A percentile compares a stretch with the other conserved stretches of the same genome.
These are phyloP conservation scores for Mohoua ochrocephala DNA, from an alignment of 2,113 vertebrate genomes.

Conservation along the genomic window DNA sequence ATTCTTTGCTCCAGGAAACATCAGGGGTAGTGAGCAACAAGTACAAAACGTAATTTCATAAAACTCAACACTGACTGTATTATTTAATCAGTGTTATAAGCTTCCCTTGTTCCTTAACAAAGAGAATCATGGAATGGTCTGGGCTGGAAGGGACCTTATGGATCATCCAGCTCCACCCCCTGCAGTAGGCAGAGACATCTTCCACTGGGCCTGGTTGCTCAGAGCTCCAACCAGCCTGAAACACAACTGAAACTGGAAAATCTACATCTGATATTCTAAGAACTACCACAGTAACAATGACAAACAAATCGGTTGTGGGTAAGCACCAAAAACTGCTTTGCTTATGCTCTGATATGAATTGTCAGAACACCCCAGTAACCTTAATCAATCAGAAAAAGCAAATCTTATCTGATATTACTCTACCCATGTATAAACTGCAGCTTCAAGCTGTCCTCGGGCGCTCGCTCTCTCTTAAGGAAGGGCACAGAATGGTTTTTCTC, in stretches of 20 bases:
- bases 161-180: neutral
- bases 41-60: neutral
- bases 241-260: neutral
- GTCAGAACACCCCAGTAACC: neutral
- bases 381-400: neutral
- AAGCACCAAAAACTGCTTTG: neutral
- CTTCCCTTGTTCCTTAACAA: neutral
- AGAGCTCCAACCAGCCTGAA: neutral
- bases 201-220: neutral
- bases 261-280: neutral
- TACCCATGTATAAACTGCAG: conserved; percentile 97
- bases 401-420: neutral
- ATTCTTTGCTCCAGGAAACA: neutral
- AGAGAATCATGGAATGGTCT: neutral
- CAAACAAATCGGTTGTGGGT: neutral
- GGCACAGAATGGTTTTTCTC: conserved; percentile 86
- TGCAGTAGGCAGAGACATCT: neutral
- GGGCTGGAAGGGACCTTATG: neutral
- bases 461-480: conserved; percentile 88
- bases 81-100: neutral
- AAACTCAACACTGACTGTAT: neutral
- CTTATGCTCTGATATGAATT: neutral
- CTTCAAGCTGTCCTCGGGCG: conserved; percentile 88
- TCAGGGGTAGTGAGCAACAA: neutral
- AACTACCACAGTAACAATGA: neutral